Conservation (phyloP, 92 coral and sea anemone species). For the Parazoanthus swiftii region DNA sequence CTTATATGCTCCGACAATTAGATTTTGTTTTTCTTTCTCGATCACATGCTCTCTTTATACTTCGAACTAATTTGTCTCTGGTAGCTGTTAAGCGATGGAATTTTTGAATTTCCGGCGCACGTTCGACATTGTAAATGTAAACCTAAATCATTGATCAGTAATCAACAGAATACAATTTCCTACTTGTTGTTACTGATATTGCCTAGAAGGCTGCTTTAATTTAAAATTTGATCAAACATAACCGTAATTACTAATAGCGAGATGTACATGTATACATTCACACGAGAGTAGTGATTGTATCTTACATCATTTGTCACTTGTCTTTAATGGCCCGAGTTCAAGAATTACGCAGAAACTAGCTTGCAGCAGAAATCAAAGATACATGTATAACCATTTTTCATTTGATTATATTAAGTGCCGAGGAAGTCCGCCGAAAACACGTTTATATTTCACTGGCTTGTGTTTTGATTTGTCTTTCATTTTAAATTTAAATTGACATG, state of each 20-base stretch:
- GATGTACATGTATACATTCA: too few relatives aligned
- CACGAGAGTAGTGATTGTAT: too few relatives aligned
- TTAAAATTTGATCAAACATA: conserved; percentile 1
- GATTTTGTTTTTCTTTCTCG: not conserved
- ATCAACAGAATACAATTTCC: not conserved
- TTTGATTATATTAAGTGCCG: not conserved
- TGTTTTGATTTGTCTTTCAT: not conserved
- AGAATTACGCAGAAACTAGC: not conserved
- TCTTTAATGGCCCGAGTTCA: not conserved
- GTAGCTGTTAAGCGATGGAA: not conserved
- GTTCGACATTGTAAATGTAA: not conserved
- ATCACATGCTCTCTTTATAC: conserved; percentile 7
- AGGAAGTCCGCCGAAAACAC: not conserved
- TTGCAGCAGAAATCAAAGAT: not conserved
- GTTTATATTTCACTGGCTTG: not conserved
- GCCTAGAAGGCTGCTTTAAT: not conserved
- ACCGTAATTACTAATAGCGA: not conserved
- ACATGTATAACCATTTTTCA: not conserved
- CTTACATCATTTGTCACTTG: not conserved
- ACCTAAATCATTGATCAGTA: not conserved
- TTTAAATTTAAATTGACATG: not conserved
- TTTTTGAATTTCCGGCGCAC: conserved; percentile 38
- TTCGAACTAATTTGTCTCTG: not conserved
- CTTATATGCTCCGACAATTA: not conserved
- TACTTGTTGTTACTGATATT: conserved; percentile 6